Evolutionary conservation across 2,113 vertebrate species (phyloP).

Genomic region (Eonycteris spelaea): DNA sequence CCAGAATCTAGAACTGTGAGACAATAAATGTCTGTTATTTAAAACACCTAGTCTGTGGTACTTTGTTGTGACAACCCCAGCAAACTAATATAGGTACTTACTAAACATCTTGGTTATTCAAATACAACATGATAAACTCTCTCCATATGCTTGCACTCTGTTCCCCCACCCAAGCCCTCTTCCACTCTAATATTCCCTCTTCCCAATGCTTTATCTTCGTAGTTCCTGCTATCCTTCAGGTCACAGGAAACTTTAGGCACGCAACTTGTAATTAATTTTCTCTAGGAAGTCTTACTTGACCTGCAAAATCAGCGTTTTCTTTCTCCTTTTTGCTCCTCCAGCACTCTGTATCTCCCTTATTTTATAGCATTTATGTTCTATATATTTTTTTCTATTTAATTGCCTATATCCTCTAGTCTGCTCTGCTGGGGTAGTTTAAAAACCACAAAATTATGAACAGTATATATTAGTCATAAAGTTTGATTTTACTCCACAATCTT

Average conservation of each 20-base stretch:
- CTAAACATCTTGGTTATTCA: neutral
- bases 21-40: neutral
- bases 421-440: neutral
- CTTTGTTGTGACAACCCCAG: neutral
- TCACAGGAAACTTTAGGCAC: neutral
- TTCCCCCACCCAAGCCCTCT: rapidly evolving
- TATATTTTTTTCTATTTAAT: neutral
- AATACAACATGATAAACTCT: neutral
- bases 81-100: neutral
- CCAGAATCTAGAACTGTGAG: neutral
- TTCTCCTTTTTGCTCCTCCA: neutral
- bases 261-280: neutral
- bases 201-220: neutral
- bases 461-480: neutral
- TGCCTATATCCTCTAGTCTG: neutral
- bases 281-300: neutral
- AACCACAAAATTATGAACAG: neutral
- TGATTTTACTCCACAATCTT: neutral
- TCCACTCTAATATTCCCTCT: neutral
- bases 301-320: neutral
- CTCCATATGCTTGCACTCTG: neutral
- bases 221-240: neutral
- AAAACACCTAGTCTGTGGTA: neutral
- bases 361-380: neutral
- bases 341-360: neutral